phyloP scores from a whole-genome alignment of 2,797 vertebrate species.

The Echiichthys vipera region DNA sequence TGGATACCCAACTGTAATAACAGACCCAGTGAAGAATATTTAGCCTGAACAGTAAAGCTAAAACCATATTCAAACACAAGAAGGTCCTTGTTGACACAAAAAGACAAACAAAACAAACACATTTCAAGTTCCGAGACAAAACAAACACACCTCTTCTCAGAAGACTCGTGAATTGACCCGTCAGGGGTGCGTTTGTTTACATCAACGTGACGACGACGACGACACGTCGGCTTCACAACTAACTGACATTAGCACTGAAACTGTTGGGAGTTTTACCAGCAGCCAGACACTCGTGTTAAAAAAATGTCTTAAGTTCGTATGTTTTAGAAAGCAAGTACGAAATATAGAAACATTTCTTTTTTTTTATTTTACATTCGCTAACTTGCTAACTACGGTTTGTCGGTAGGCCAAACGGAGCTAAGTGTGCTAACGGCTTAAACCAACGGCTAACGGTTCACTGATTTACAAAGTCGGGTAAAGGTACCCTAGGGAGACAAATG shows the following conservation, averaged over 20 bases:
- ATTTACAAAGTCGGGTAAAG: background rate
- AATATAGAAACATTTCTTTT: background rate
- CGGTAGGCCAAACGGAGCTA: conserved; percentile 36
- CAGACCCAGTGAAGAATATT: background rate
- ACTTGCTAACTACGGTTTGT: background rate
- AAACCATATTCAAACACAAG: background rate
- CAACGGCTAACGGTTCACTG: conserved; percentile 2
- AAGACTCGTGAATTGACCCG: conserved; percentile 16
- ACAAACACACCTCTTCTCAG: conserved; percentile 12
- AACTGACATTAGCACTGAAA: background rate
- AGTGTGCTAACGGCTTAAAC: conserved; percentile 33
- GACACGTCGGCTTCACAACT: conserved; percentile 33
- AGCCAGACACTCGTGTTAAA: background rate
- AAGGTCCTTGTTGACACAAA: background rate
- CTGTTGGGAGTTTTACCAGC: background rate
- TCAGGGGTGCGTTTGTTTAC: conserved; percentile 75
- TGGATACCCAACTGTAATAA: background rate
- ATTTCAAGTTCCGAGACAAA: background rate
- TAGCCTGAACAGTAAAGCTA: background rate
- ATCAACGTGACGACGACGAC: conserved; percentile 50
- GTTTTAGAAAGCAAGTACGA: background rate
- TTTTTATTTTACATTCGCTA: background rate
- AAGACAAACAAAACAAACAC: background rate
- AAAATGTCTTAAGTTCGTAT: background rate
- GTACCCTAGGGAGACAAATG: background rate